Conservation (phyloP, 2,797 vertebrate species). For the Dromococcyx pavoninus region DNA sequence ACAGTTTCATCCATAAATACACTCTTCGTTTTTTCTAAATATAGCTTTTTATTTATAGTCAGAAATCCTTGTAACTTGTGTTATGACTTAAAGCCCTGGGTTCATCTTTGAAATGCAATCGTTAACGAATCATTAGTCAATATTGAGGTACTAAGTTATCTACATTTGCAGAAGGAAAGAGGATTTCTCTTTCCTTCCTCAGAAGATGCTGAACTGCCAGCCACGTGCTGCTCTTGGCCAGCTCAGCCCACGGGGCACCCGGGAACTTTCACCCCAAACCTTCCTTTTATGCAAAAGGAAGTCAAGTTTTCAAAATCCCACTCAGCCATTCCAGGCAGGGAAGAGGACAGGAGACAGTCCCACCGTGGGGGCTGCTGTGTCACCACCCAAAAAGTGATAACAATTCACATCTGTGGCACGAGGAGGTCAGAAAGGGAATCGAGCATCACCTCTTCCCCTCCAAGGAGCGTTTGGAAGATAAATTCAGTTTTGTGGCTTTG, state of each 20-base stretch:
- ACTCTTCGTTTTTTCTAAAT: slow-evolving; percentile 16
- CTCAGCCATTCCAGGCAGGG: not conserved
- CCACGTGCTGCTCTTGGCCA: accelerated
- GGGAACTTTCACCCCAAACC: not conserved
- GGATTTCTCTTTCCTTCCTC: not conserved
- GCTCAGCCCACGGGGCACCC: not conserved
- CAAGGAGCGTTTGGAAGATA: slow-evolving; percentile 22
- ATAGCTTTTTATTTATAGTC: slow-evolving; percentile 56
- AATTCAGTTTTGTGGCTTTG: slow-evolving; percentile 44
- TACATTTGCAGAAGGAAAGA: not conserved
- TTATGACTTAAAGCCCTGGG: not conserved
- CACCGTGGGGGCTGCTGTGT: not conserved
- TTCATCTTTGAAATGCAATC: not conserved
- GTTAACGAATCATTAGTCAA: not conserved
- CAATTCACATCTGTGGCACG: not conserved
- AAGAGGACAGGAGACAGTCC: too few relatives aligned
- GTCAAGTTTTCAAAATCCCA: not conserved
- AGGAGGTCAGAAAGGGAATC: not conserved
- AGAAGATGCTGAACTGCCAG: not conserved
- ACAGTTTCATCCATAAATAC: slow-evolving; percentile 51
- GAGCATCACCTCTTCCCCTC: slow-evolving; percentile 3
- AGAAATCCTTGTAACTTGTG: slow-evolving; percentile 6
- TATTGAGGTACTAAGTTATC: not conserved
- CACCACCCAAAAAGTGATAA: not conserved
- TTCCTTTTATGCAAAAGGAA: not conserved